Conservation (phyloP, 2,113 vertebrate species). For the western clawed frog (Xenopus tropicalis) region DNA sequence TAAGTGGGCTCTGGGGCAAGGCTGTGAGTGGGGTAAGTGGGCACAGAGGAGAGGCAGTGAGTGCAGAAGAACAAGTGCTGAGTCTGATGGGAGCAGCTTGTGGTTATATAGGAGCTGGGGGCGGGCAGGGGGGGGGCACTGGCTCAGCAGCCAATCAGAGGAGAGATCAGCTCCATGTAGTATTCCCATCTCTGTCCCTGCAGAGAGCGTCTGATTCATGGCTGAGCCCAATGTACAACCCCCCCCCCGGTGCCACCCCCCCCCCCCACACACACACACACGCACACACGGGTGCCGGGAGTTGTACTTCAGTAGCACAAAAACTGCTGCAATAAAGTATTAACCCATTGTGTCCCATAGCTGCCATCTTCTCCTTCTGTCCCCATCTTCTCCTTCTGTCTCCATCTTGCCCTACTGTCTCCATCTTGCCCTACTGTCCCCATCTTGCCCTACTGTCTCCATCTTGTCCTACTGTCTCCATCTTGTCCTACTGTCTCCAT, state of each 20-base stretch:
- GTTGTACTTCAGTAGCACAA: neutral
- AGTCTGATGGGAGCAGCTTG: neutral
- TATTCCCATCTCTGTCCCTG: neutral
- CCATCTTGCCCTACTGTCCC: too few species aligned
- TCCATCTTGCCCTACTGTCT: too few species aligned
- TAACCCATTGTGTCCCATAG: neutral
- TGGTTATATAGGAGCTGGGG: conserved; percentile 11
- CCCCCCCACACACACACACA: neutral
- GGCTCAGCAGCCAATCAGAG: conserved; percentile 12
- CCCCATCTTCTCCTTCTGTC: too few species aligned
- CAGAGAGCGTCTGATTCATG: conserved; percentile 10
- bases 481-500: too few species aligned
- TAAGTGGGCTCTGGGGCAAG: neutral
- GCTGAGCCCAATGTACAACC: neutral
- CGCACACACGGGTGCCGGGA: neutral
- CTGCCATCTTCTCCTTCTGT: too few species aligned
- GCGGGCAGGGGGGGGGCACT: neutral
- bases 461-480: too few species aligned
- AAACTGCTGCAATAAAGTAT: neutral
- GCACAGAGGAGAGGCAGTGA: neutral
- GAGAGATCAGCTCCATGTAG: neutral
- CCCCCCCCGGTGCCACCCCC: too few species aligned
- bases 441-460: too few species aligned
- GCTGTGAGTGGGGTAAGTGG: neutral
- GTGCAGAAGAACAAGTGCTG: neutral